Evolutionary conservation across 1,140 invertebrate species (phyloP).

Genomic region (Drosophila micromelanica): DNA sequence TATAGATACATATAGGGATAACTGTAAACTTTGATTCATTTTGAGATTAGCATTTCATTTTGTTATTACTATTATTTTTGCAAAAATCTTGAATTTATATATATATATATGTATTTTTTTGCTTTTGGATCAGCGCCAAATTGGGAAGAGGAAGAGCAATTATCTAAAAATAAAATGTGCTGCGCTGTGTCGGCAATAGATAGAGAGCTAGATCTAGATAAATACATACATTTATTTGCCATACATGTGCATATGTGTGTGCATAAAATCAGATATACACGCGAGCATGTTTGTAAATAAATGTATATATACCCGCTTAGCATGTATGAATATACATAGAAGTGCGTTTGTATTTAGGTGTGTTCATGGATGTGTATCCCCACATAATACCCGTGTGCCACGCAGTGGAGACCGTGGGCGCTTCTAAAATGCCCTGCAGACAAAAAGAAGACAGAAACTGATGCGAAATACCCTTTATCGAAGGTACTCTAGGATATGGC

Average conservation of each 20-base stretch:
- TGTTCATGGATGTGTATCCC: conserved; percentile 1
- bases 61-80: conserved; percentile 53
- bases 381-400: neutral
- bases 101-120: conserved; percentile 14
- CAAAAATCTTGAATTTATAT: conserved; percentile 50
- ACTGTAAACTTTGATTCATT: conserved; percentile 22
- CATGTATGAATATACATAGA: conserved; percentile 3
- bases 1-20: conserved; percentile 1
- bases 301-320: neutral
- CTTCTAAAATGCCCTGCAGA: conserved; percentile 51
- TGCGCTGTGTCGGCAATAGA: conserved; percentile 45
- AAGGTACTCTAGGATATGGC: too few relatives aligned
- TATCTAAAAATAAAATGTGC: conserved; percentile 57
- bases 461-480: conserved; percentile 6
- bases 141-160: conserved; percentile 54
- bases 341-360: conserved; percentile 3
- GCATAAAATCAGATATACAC: neutral
- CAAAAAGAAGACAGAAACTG: conserved; percentile 7
- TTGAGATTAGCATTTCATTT: conserved; percentile 24
- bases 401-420: conserved; percentile 41
- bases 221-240: conserved; percentile 31
- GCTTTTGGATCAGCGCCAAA: conserved; percentile 52
- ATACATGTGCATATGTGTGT: conserved; percentile 5
- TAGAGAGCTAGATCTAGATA: conserved; percentile 46
- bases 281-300: neutral